Evolutionary conservation across 2,888 invertebrate species (phyloP).

Genomic region (Carpatolechia fugitivella): DNA sequence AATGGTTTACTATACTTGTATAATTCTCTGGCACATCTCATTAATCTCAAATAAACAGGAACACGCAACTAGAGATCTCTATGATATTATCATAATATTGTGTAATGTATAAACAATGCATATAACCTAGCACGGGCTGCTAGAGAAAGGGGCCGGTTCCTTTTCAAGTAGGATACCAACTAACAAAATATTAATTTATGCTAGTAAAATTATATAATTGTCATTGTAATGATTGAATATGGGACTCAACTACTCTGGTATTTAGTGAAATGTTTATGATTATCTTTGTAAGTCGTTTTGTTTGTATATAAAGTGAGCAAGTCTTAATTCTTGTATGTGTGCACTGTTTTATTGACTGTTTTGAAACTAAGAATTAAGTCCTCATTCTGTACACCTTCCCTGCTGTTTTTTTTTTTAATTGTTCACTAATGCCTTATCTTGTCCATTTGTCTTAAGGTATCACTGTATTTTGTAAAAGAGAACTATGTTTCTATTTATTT

Average conservation of each 20-base stretch:
- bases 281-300: constrained; percentile 49
- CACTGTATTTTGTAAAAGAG: constrained; percentile 61
- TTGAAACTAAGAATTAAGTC: background rate
- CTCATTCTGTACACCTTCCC: background rate
- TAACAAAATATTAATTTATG: constrained; percentile 54
- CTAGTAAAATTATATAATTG: constrained; percentile 55
- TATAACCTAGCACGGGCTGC: constrained; percentile 57
- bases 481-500: constrained; percentile 68
- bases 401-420: constrained; percentile 35
- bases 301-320: constrained; percentile 67
- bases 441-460: constrained; percentile 64
- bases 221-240: constrained; percentile 66
- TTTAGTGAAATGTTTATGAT: constrained; percentile 66
- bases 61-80: background rate
- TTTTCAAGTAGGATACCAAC: constrained; percentile 36
- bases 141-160: constrained; percentile 64
- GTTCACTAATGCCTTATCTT: constrained; percentile 72
- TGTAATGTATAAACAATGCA: constrained; percentile 50
- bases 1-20: too few relatives aligned
- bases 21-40: too few relatives aligned
- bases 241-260: constrained; percentile 77
- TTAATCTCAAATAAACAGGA: background rate
- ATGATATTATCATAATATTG: constrained; percentile 41
- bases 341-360: background rate
- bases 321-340: constrained; percentile 53